Conservation (phyloP, 1,140 invertebrate species). For the Halesus radiatus region DNA sequence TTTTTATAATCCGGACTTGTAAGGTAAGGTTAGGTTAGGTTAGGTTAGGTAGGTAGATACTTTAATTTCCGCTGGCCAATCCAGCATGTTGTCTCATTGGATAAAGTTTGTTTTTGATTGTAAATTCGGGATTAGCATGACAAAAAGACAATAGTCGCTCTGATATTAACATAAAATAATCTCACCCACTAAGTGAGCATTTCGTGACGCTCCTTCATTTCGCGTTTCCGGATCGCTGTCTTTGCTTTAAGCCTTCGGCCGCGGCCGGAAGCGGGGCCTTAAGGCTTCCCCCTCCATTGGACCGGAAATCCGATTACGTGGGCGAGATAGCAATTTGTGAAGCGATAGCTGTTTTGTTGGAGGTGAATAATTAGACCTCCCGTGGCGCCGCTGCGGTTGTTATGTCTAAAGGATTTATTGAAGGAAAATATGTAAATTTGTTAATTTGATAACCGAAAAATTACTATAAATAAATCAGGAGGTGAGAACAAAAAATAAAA, state of each 20-base stretch:
- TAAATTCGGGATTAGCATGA: not conserved
- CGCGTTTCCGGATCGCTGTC: conserved; percentile 31
- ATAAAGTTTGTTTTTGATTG: conserved; percentile 10
- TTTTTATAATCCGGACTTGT: too few species aligned
- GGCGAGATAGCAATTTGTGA: conserved; percentile 52
- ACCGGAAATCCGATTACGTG: conserved; percentile 54
- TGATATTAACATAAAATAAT: conserved; percentile 14
- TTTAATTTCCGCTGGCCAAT: not conserved
- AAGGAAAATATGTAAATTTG: not conserved
- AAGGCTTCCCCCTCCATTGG: conserved; percentile 48
- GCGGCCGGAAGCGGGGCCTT: conserved; percentile 35
- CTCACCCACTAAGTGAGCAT: not conserved
- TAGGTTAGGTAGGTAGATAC: too few species aligned
- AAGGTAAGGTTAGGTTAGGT: not conserved
- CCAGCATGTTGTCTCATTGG: not conserved
- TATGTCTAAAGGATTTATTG: conserved; percentile 26
- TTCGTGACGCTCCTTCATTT: conserved; percentile 37
- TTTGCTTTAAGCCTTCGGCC: conserved; percentile 43
- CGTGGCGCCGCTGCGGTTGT: conserved; percentile 6
- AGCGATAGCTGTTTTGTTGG: conserved; percentile 40
- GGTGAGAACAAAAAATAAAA: too few species aligned
- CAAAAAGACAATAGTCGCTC: conserved; percentile 6
- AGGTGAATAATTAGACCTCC: conserved; percentile 40
- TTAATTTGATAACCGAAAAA: too few species aligned
- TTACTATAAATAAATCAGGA: too few species aligned